Evolutionary conservation across 2,113 vertebrate species (phyloP).

Genomic region (Odocoileus hemionus): DNA sequence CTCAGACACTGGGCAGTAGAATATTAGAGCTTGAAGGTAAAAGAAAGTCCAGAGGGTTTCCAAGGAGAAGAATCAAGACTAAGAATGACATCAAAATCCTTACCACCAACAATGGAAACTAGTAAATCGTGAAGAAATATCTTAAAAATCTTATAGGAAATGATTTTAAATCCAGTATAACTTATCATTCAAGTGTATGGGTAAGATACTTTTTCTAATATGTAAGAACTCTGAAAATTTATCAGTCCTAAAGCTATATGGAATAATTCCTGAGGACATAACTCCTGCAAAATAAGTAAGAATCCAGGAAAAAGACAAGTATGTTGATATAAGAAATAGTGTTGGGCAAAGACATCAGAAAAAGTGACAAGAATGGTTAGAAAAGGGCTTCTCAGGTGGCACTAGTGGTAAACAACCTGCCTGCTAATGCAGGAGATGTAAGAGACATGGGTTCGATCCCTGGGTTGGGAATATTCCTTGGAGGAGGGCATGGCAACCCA

Average conservation of each 20-base stretch:
- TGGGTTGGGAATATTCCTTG: not conserved
- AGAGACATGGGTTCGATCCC: not conserved
- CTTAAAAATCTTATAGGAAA: constrained; percentile 3
- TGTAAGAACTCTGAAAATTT: not conserved
- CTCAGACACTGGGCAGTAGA: not conserved
- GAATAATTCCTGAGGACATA: not conserved
- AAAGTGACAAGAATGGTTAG: not conserved
- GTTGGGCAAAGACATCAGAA: not conserved
- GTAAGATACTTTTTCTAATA: not conserved
- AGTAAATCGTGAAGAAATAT: not conserved
- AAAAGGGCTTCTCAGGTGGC: not conserved
- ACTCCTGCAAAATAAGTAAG: not conserved
- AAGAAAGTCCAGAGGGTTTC: not conserved
- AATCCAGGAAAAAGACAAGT: not conserved
- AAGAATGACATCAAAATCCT: not conserved
- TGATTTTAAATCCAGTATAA: not conserved
- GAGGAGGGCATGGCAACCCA: not conserved
- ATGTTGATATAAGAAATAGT: not conserved
- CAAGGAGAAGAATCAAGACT: not conserved
- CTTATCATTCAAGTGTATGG: not conserved
- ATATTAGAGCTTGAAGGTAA: not conserved
- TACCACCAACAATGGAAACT: not conserved
- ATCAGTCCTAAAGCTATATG: not conserved
- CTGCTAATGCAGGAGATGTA: not conserved
- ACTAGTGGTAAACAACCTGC: not conserved